phyloP scores from a whole-genome alignment of 2,113 vertebrate genomes.

The Neogobius melanostomus region DNA sequence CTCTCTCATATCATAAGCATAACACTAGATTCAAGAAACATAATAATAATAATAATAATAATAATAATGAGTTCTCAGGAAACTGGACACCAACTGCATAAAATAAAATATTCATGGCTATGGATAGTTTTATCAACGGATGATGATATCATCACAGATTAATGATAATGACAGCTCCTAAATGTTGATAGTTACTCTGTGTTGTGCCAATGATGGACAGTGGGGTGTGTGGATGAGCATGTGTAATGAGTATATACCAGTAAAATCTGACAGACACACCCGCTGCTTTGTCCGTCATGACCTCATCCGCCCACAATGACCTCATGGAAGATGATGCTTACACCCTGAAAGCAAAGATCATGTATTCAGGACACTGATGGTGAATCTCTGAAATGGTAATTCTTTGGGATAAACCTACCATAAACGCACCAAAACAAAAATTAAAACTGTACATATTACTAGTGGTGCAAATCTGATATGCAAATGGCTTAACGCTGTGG shows the following conservation, averaged over 20 bases:
- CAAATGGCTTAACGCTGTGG: too few species aligned
- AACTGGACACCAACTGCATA: not conserved
- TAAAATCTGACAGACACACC: constrained; percentile 32
- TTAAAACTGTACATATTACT: too few species aligned
- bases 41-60: too few species aligned
- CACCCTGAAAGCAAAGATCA: constrained; percentile 5
- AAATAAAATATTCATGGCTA: not conserved
- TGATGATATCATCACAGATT: not conserved
- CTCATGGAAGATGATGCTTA: constrained; percentile 47
- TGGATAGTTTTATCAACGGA: not conserved
- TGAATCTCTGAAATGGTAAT: too few species aligned
- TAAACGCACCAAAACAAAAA: too few species aligned
- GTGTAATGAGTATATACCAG: constrained; percentile 22
- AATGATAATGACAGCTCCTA: not conserved
- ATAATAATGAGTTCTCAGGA: not conserved
- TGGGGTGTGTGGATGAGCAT: constrained; percentile 33
- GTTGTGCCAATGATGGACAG: not conserved
- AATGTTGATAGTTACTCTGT: not conserved
- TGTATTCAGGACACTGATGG: not conserved
- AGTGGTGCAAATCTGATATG: too few species aligned
- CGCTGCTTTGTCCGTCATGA: constrained; percentile 36
- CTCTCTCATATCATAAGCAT: too few species aligned
- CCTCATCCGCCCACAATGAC: constrained; percentile 54
- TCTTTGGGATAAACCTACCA: too few species aligned
- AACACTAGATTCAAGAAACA: too few species aligned